These are phyloP conservation scores for Pseudoatta argentina DNA, from an alignment of 1,140 invertebrate species.

Conservation along the genomic window DNA sequence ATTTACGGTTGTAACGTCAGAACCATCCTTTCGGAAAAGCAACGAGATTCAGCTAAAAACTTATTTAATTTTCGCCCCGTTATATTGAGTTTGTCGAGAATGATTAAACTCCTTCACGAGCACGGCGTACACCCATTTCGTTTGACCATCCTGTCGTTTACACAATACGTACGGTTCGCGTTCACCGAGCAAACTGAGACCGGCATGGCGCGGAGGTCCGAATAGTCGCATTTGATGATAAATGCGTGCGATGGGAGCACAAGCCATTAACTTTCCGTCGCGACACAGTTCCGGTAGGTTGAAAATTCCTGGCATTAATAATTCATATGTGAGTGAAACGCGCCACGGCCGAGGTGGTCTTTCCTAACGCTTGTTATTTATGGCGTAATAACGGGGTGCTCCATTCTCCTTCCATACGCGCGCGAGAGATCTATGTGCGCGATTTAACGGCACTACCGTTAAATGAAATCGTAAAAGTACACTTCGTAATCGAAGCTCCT, in stretches of 20 bases:
- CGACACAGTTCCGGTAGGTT: constrained; percentile 52
- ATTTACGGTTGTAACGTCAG: not conserved
- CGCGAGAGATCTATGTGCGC: constrained; percentile 28
- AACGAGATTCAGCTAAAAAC: not conserved
- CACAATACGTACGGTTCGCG: not conserved
- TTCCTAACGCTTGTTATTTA: constrained; percentile 47
- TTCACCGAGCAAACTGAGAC: not conserved
- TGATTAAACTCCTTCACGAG: not conserved
- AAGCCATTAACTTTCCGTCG: constrained; percentile 53
- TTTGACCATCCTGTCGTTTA: not conserved
- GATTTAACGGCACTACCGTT: constrained; percentile 55
- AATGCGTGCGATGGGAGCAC: constrained; percentile 42
- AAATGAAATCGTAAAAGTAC: constrained; percentile 54
- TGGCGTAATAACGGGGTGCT: constrained; percentile 42
- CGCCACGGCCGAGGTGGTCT: not conserved
- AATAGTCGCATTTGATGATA: constrained; percentile 23
- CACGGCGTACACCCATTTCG: not conserved
- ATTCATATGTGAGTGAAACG: constrained; percentile 58
- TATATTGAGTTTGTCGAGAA: not conserved
- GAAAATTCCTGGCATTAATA: constrained; percentile 56
- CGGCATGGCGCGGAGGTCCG: not conserved
- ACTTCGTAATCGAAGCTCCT: constrained; percentile 33
- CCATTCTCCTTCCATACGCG: constrained; percentile 31
- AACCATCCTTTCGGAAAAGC: not conserved
- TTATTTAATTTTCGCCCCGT: not conserved